phyloP scores from a whole-genome alignment of 2,888 invertebrate species.

The Liodrosophila aerea region DNA sequence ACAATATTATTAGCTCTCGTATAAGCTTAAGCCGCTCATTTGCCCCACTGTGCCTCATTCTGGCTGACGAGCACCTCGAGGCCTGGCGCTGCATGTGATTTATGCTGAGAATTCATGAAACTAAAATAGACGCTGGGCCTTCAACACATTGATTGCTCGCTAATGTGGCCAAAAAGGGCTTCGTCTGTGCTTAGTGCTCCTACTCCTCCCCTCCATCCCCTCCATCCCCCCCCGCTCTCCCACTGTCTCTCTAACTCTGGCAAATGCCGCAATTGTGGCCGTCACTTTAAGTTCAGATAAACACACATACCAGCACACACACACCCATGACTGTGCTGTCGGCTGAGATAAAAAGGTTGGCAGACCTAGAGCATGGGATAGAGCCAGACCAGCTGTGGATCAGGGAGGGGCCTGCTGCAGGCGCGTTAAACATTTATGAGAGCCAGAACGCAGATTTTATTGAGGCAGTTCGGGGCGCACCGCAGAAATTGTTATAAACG shows the following conservation, averaged over 20 bases:
- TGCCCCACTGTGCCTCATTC: background rate
- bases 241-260: background rate
- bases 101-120: slow-evolving; percentile 69
- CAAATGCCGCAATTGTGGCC: slow-evolving; percentile 22
- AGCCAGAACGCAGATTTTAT: slow-evolving; percentile 51
- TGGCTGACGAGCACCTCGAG: background rate
- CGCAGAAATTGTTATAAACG: slow-evolving; percentile 69
- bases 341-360: slow-evolving; percentile 32
- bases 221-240: background rate
- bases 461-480: slow-evolving; percentile 46
- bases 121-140: slow-evolving; percentile 55
- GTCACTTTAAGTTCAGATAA: slow-evolving; percentile 35
- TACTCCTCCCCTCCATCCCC: background rate
- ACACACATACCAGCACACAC: slow-evolving; percentile 6
- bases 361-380: background rate
- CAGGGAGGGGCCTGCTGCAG: slow-evolving; percentile 48
- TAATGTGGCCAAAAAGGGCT: slow-evolving; percentile 40
- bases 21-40: too few relatives aligned
- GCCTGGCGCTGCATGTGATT: slow-evolving; percentile 55
- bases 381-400: slow-evolving; percentile 30
- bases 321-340: slow-evolving; percentile 4
- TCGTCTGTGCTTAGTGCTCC: too few relatives aligned
- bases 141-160: slow-evolving; percentile 54
- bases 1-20: too few relatives aligned
- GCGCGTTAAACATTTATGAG: slow-evolving; percentile 77